Conservation (phyloP, 2,888 invertebrate genomes). For the Drosophila tanythrix region DNA sequence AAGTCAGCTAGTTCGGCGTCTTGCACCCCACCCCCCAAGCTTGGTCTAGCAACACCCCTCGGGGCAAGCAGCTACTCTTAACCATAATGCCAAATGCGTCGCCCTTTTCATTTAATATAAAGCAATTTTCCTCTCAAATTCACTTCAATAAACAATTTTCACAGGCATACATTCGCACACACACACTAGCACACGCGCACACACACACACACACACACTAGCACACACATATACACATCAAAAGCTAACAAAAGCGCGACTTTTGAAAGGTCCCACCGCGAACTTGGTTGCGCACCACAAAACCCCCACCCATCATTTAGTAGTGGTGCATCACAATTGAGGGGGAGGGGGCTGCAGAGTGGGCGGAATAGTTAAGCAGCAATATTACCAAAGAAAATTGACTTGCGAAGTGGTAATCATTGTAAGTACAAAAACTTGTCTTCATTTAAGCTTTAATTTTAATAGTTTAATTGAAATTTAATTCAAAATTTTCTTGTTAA, state of each 20-base stretch:
- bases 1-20: slow-evolving; percentile 37
- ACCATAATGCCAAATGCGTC: slow-evolving; percentile 55
- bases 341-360: not conserved
- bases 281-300: slow-evolving; percentile 6
- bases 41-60: not conserved
- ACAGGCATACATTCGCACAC: slow-evolving; percentile 26
- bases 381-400: slow-evolving; percentile 8
- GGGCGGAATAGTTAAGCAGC: slow-evolving; percentile 17
- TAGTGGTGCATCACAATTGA: slow-evolving; percentile 35
- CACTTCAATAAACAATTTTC: slow-evolving; percentile 77
- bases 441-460: not conserved
- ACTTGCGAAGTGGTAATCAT: slow-evolving; percentile 9
- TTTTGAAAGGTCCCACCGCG: slow-evolving; percentile 48
- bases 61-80: slow-evolving; percentile 23
- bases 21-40: not conserved
- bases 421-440: slow-evolving; percentile 1
- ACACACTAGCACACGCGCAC: slow-evolving; percentile 11
- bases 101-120: slow-evolving; percentile 74
- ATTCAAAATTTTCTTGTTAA: not conserved
- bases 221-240: slow-evolving; percentile 24
- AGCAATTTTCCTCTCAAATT: slow-evolving; percentile 78
- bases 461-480: not conserved
- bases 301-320: slow-evolving; percentile 7
- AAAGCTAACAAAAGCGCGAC: slow-evolving; percentile 60
- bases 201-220: slow-evolving; percentile 3